Base-by-base conservation (phyloP, 1,140 invertebrate genomes). In the Drosophila pseudoobscura region DNA sequence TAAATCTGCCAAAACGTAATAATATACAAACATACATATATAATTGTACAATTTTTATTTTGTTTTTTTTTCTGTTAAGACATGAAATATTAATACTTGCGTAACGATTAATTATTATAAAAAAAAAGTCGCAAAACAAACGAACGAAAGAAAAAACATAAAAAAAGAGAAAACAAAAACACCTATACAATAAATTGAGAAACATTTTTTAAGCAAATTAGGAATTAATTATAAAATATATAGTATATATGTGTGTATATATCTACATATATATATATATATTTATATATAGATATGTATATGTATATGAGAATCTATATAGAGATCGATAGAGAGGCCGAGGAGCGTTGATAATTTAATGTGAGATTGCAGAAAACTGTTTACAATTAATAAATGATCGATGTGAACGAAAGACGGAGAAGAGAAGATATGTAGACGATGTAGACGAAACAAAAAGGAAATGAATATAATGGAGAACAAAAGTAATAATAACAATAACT, bases 161-260 rank as follows among this genome's bases (percentile, higher is more conserved):
- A 76, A 75, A 41, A 52, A 71, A 75, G 44, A 65, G 29, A 62
- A 62, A 64, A 79, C 55, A 82, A 52, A 62, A 76, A 82, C 60
- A 85, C 73, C 65, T 64, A 72, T 76, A 73, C 75, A 68, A 77
- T 75, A 80, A 80, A 68, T 74, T 69, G 80, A 84, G 76, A 80
- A 75, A 75, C 50, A 65, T 85, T 85, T 84, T 84, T 73, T 80
- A 84, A 77, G 82, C 54, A 80, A 85, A 76, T 62, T 84, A 84
- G 80, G 58, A 80, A 80, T 87, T 77, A 76, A 77, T 46, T 68
- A 80, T 68, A 77, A 78, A 55, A 78, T 60, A 58, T 53, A 41
- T 22, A 52, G 7, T 35, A 54, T 41, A 54, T 17, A 54, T 15
- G 45, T 35, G 35, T 47, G 46, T 29, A 52, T 35, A 52, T 39